phyloP scores from a whole-genome alignment of 2,797 vertebrate genomes.

The Enteromius radiatus region DNA sequence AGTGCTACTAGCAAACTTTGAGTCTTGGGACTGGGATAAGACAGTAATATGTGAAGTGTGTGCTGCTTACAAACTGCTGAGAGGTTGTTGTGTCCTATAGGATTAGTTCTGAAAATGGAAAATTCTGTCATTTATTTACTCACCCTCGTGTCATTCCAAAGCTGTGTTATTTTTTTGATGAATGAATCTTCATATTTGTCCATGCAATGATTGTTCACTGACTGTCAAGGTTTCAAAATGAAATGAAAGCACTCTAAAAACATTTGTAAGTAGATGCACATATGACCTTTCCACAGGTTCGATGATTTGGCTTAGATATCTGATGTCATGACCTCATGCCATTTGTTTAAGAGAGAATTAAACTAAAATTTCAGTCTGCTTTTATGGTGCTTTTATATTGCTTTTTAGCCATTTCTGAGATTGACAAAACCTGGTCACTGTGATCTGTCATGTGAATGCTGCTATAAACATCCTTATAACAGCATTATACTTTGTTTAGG shows the following conservation, averaged over 20 bases:
- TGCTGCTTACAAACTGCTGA: conserved; percentile 20
- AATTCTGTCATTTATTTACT: not conserved
- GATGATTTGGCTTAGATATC: conserved; percentile 7
- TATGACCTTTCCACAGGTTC: conserved; percentile 2
- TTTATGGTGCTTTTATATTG: not conserved
- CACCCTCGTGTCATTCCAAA: not conserved
- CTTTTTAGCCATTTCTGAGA: not conserved
- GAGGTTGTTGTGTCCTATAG: conserved; percentile 8
- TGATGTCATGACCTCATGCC: not conserved
- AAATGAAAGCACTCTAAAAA: conserved; percentile 6
- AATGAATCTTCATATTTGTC: not conserved
- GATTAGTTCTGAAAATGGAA: not conserved
- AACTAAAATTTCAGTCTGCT: not conserved
- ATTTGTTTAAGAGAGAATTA: not conserved
- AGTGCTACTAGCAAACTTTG: conserved; percentile 12
- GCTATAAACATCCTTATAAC: not conserved
- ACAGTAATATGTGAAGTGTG: conserved; percentile 1
- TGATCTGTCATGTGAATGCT: not conserved
- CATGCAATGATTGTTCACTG: not conserved
- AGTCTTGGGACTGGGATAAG: conserved; percentile 14
- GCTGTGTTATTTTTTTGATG: not conserved
- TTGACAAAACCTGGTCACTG: not conserved
- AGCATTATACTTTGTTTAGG: not conserved
- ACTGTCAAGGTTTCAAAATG: conserved; percentile 17
- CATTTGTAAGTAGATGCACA: not conserved